Conservation (phyloP, 2,113 vertebrate species). For the Myiagra hebetior region DNA sequence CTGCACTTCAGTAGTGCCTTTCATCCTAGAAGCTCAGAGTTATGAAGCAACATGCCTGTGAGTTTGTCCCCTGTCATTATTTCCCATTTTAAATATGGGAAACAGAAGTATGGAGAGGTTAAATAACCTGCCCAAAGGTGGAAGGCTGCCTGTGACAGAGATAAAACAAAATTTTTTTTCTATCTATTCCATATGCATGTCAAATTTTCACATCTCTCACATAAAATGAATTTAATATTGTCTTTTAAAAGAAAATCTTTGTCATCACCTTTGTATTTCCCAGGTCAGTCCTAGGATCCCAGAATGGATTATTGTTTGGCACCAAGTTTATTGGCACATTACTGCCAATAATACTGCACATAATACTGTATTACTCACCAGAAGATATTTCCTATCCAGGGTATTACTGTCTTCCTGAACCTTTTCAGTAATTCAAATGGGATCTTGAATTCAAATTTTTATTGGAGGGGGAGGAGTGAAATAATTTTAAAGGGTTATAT, state of each 20-base stretch:
- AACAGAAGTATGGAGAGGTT: background rate
- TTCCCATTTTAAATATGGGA: background rate
- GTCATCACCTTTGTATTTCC: background rate
- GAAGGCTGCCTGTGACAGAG: background rate
- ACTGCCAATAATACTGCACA: background rate
- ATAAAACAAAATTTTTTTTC: background rate
- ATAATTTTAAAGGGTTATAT: background rate
- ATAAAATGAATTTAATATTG: background rate
- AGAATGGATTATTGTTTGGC: background rate
- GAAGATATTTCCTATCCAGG: background rate
- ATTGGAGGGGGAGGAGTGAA: background rate
- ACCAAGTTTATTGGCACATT: background rate
- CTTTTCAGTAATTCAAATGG: background rate
- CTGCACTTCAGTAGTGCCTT: conserved; percentile 24
- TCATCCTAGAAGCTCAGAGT: conserved; percentile 29
- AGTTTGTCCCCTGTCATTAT: conserved; percentile 1
- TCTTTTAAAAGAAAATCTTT: background rate
- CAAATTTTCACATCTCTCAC: background rate
- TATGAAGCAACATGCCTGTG: background rate
- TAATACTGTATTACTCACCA: background rate
- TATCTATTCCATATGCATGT: background rate
- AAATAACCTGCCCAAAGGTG: background rate
- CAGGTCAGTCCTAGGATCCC: background rate
- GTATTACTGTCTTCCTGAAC: background rate
- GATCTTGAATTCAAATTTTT: background rate